These are phyloP conservation scores for Nesoenas mayeri DNA, from an alignment of 2,113 vertebrate species.

Conservation along the genomic window DNA sequence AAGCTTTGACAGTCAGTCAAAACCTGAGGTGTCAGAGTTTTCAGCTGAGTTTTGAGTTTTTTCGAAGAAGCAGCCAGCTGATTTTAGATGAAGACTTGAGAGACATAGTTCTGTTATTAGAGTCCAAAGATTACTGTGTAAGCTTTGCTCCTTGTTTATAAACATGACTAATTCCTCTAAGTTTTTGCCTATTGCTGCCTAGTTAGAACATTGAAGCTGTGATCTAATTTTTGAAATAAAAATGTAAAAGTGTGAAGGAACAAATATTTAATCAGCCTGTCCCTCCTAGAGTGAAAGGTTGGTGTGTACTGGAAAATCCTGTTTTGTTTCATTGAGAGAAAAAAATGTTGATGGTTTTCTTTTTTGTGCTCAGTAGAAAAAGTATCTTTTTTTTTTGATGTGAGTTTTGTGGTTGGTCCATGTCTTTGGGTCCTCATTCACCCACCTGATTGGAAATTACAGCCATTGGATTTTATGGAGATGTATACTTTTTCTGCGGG, in stretches of 20 bases:
- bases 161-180: background rate
- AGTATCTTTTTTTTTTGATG: background rate
- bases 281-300: background rate
- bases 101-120: background rate
- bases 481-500: background rate
- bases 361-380: background rate
- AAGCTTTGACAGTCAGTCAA: background rate
- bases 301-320: background rate
- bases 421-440: background rate
- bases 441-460: background rate
- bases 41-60: background rate
- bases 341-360: background rate
- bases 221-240: background rate
- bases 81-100: background rate
- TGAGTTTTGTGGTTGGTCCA: background rate
- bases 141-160: background rate
- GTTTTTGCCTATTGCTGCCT: background rate
- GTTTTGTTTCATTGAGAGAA: background rate
- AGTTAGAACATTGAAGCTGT: background rate
- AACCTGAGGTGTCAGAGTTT: background rate
- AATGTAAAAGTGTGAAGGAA: background rate
- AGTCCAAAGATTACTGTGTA: background rate
- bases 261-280: background rate
- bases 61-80: background rate
- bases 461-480: background rate